Base-by-base conservation (phyloP, 1,140 invertebrate species). In the Dinothrombium tinctorium region DNA sequence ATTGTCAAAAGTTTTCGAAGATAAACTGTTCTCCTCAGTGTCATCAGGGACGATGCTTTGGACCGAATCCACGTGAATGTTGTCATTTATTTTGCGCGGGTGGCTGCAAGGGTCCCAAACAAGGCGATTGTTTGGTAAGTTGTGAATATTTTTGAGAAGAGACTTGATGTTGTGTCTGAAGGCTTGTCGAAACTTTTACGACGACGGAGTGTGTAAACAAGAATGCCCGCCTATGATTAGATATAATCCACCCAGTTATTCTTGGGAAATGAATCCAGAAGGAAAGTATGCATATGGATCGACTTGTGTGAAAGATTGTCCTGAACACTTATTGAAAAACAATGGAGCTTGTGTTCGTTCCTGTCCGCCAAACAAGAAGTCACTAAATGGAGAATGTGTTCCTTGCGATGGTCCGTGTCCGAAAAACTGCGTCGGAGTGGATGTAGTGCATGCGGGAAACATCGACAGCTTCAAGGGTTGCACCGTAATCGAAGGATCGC, bases 41-140 rank as follows among this genome's bases (percentile, higher is more conserved):
- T 56, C 77, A 76, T 49, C 72, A 81, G 55, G 84, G 84, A 1
- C 64, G 87, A 24, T 96, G 89, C 56, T 94, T 83, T 54, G 86
- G 86, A 0, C 68, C 72, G 0, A 73, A 81, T 44, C 84, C 84
- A 0, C 60, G 82, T 14, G 78, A 95, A 55, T 96, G 89, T 58
- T 96, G 89, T 53, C 87, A 95, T 59, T 62, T 83, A 9, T 90
- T 92, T 56, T 96, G 89, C 59, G 87, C 86, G 7, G 89, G 84
- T 26, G 89, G 87, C 4, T 95, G 89, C 54, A 79, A 68, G 0
- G 87, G 87, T 1, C 86, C 87, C 0, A 77, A 76, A 46, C 81
- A 87, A 51, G 81, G 72, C 51, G 80, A 95, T 55, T 96, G 89
- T 54, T 67, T 87, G 46, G 69, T 72, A 56, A 62, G 62, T 40